Conservation (phyloP, 2,888 invertebrate genomes). For the Eustalomyia histrio region DNA sequence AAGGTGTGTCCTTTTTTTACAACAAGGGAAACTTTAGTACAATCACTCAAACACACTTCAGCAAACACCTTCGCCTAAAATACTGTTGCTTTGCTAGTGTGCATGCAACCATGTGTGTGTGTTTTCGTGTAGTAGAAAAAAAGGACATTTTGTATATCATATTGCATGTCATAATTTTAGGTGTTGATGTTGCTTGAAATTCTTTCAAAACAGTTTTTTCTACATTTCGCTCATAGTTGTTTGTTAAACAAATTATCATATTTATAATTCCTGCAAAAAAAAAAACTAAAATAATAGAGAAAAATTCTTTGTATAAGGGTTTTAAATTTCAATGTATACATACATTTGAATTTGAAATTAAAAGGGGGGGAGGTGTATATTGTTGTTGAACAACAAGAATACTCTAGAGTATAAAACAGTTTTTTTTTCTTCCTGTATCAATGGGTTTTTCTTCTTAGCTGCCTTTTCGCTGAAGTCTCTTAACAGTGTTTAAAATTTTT, state of each 20-base stretch:
- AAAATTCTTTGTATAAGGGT: constrained; percentile 21
- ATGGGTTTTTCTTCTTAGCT: constrained; percentile 13
- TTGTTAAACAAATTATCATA: constrained; percentile 46
- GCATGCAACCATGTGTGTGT: not conserved
- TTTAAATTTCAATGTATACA: constrained; percentile 56
- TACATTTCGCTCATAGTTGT: constrained; percentile 10
- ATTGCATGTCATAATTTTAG: constrained; percentile 29
- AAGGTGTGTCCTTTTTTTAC: constrained; percentile 56
- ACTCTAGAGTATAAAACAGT: constrained; percentile 28
- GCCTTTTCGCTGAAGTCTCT: constrained; percentile 3
- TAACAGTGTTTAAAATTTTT: constrained; percentile 5
- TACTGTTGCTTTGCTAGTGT: constrained; percentile 31
- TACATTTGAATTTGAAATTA: constrained; percentile 24
- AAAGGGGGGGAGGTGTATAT: constrained; percentile 23
- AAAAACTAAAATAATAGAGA: not conserved
- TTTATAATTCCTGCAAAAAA: constrained; percentile 34
- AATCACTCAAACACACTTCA: not conserved
- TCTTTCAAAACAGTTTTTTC: not conserved
- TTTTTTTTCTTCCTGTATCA: constrained; percentile 19
- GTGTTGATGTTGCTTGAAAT: constrained; percentile 33
- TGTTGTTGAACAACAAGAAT: constrained; percentile 3
- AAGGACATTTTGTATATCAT: not conserved
- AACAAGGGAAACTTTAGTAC: not conserved
- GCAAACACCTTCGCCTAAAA: not conserved
- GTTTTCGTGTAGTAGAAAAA: not conserved